phyloP scores from a whole-genome alignment of 2,888 invertebrate species.

The Sthenelais limicola region DNA sequence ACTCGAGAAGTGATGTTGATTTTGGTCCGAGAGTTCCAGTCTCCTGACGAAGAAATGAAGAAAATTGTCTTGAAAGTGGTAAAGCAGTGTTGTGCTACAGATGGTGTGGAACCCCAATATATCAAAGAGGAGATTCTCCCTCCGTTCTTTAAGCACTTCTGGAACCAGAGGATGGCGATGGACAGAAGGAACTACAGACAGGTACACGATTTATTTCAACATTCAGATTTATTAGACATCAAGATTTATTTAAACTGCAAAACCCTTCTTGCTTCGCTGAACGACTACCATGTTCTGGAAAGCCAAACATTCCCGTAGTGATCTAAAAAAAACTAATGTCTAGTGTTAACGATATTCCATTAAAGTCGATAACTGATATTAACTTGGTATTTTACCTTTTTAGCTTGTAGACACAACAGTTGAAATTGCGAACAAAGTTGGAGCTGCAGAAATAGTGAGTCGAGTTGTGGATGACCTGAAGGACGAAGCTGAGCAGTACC shows the following conservation, averaged over 20 bases:
- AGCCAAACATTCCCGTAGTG: too few relatives aligned
- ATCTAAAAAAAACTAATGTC: too few relatives aligned
- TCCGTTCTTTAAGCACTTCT: constrained; percentile 99
- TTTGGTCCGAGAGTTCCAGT: constrained; percentile 98
- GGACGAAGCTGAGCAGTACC: constrained; percentile 99
- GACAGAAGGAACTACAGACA: constrained; percentile 98
- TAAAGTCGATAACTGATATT: too few relatives aligned
- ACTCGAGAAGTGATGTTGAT: constrained; percentile 99
- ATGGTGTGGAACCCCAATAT: constrained; percentile 99
- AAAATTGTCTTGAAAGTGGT: constrained; percentile 99
- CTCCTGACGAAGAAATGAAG: constrained; percentile 99
- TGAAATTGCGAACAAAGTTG: constrained; percentile 99
- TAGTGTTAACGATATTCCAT: too few relatives aligned
- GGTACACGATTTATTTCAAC: too few relatives aligned
- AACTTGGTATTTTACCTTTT: too few relatives aligned
- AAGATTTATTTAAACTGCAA: too few relatives aligned
- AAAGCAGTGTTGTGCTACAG: constrained; percentile 99
- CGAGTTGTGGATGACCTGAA: constrained; percentile 99
- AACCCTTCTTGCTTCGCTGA: too few relatives aligned
- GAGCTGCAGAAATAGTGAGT: constrained; percentile 99
- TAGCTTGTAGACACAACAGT: constrained; percentile 98
- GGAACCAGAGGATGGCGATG: constrained; percentile 99
- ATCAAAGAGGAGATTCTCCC: constrained; percentile 99
- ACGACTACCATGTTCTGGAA: too few relatives aligned
- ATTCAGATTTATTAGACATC: too few relatives aligned